Percentiles rank a stretch among this genome's conserved stretches.
Conservation (phyloP, 2,797 vertebrate genomes). For the Malacoraja senta region DNA sequence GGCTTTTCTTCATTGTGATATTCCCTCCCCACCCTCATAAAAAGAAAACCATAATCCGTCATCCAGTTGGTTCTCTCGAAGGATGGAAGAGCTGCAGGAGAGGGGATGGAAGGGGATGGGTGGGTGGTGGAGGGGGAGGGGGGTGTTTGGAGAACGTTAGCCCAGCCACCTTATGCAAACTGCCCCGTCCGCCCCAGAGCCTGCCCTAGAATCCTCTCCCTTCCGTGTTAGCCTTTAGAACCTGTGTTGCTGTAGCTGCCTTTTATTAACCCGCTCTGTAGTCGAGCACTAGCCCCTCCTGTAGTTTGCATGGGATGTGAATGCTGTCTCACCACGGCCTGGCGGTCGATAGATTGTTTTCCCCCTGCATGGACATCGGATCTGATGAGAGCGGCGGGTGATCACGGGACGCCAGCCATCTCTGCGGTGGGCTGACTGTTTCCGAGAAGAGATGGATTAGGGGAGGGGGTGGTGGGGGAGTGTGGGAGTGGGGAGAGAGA, state of each 20-base stretch:
- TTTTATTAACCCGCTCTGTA: constrained; percentile 64
- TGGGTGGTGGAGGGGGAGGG: too few relatives aligned
- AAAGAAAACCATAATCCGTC: background rate
- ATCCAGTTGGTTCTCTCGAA: background rate
- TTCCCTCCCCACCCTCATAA: background rate
- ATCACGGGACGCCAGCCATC: constrained; percentile 57
- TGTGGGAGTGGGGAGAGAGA: background rate
- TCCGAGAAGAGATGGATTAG: constrained; percentile 39
- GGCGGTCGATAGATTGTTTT: constrained; percentile 55
- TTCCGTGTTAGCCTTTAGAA: background rate
- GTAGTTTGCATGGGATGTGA: constrained; percentile 79
- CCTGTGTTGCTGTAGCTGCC: constrained; percentile 39
- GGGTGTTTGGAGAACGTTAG: background rate
- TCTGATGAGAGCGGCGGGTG: constrained; percentile 64
- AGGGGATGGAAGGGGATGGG: too few relatives aligned
- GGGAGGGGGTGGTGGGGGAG: background rate
- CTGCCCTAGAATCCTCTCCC: background rate
- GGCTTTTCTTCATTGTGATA: background rate
- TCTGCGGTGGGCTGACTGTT: constrained; percentile 62
- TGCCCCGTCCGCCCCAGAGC: background rate
- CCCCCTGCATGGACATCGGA: constrained; percentile 70
- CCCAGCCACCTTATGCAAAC: background rate
- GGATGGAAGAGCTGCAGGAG: background rate
- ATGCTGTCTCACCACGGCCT: constrained; percentile 69
- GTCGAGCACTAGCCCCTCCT: constrained; percentile 68